Evolutionary conservation across 2,797 vertebrate genomes (phyloP), one percentile per base, ranked within the genome.

Genomic region (Xerus rutilus): DNA sequence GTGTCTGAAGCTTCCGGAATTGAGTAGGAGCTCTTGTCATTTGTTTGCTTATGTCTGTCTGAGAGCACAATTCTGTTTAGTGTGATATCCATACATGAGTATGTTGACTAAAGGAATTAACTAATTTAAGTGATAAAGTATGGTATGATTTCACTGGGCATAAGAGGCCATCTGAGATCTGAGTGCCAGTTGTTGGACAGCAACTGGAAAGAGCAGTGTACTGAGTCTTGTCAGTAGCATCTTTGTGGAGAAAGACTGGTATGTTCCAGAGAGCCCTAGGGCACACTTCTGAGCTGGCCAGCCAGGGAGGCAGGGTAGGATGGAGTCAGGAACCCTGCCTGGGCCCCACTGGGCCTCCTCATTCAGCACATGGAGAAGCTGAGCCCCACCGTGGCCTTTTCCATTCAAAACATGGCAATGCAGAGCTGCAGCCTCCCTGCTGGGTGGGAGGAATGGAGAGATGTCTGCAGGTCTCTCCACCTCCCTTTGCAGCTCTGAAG

Each of bases 381-480:
- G 43, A 28, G 3, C 1, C 52, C 30, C 3, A 1, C 0, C 1
- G 5, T 47, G 35, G 11, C 32, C 13, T 18, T 23, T 65, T 65
- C 54, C 8, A 25, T 32, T 39, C 30, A 11, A n/a, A 82, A 13
- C 69, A 28, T 5, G 10, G 12, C 83, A 30, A 39, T n/a, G 9
- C 3, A 23, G 0, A 54, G 1, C 18, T 12, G 0, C 43, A 0
- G 2, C 35, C 47, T 13, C 23, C 35, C 8, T 2, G 1, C 72
- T 21, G 0, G 5, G 1, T 14, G 25, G 15, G n/a, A 17, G 7
- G 54, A 49, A 10, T 3, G 13, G 39, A n/a, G 0, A 21, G 35
- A 39, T 6, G 20, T 23, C 1, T 0, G 11, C 47, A 6, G 3
- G 2, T 28, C 57, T 32, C 47, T 57, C 47, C 23, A 0, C 23